Conservation (phyloP, 2,797 vertebrate genomes). For the Vipera ursinii region DNA sequence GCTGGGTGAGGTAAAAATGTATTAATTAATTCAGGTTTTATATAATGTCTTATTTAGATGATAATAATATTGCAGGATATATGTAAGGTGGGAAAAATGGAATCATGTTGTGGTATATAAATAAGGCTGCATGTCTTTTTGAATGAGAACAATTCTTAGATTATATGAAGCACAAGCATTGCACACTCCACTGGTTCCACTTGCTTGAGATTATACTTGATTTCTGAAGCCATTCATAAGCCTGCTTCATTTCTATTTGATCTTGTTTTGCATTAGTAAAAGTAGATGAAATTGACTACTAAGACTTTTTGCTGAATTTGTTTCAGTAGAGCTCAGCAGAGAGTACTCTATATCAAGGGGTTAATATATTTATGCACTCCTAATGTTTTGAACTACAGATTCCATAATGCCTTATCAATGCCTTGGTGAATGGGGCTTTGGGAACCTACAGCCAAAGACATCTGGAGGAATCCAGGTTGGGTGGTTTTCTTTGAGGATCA, state of each 20-base stretch:
- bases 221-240: slow-evolving; percentile 33
- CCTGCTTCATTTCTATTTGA: slow-evolving; percentile 21
- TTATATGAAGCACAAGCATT: background rate
- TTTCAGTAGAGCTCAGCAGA: background rate
- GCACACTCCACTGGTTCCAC: background rate
- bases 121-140: background rate
- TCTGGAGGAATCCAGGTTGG: background rate
- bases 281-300: background rate
- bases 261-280: slow-evolving; percentile 12
- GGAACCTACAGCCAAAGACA: background rate
- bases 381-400: background rate
- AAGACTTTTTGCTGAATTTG: background rate
- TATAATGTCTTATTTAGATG: slow-evolving; percentile 53
- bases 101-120: background rate
- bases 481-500: background rate
- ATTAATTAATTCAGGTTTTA: slow-evolving; percentile 45
- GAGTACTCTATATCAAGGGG: background rate
- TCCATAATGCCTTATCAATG: background rate
- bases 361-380: background rate
- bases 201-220: slow-evolving; percentile 18
- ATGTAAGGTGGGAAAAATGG: slow-evolving; percentile 38
- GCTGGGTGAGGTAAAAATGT: slow-evolving; percentile 53
- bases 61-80: slow-evolving; percentile 21
- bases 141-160: slow-evolving; percentile 8
- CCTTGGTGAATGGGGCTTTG: background rate